A percentile compares a stretch with the other conserved stretches of the same genome.
Conservation (phyloP, 2,113 vertebrate genomes). For the Ophiodon elongatus region DNA sequence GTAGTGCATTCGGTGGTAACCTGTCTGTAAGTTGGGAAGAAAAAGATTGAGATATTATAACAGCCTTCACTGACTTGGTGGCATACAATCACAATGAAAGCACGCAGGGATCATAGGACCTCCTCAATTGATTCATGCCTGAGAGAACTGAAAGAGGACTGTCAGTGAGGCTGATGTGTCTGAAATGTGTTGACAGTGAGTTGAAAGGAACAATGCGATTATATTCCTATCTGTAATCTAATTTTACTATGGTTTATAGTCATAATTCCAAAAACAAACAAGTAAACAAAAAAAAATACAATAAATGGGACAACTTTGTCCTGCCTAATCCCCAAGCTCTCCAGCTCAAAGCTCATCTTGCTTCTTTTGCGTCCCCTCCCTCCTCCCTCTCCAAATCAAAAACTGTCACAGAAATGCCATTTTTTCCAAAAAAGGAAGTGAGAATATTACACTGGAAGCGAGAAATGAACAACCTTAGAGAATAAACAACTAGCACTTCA, state of each 20-base stretch:
- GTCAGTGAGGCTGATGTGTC: slow-evolving; percentile 4
- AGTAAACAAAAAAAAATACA: slow-evolving; percentile 11
- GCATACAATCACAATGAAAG: not conserved
- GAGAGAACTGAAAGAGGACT: not conserved
- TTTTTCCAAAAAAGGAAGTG: not conserved
- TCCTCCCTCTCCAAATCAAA: not conserved
- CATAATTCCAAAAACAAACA: slow-evolving; percentile 26
- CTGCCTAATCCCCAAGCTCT: slow-evolving; percentile 36
- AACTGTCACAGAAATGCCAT: not conserved
- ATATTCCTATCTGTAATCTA: slow-evolving; percentile 29
- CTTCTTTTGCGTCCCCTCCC: slow-evolving; percentile 20
- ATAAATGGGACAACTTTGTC: slow-evolving; percentile 37
- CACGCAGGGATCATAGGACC: not conserved
- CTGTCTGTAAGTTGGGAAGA: not conserved
- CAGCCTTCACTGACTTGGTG: not conserved
- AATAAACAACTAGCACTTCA: not conserved
- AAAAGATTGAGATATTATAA: not conserved
- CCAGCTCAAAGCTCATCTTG: slow-evolving; percentile 45
- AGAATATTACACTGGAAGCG: not conserved
- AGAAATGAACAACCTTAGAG: not conserved
- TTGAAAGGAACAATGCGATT: slow-evolving; percentile 15
- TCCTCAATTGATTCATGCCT: not conserved
- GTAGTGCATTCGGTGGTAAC: not conserved
- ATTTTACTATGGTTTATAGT: slow-evolving; percentile 5
- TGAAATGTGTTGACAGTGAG: slow-evolving; percentile 4